phyloP scores from a whole-genome alignment of 2,797 vertebrate genomes.

The Spizella passerina region DNA sequence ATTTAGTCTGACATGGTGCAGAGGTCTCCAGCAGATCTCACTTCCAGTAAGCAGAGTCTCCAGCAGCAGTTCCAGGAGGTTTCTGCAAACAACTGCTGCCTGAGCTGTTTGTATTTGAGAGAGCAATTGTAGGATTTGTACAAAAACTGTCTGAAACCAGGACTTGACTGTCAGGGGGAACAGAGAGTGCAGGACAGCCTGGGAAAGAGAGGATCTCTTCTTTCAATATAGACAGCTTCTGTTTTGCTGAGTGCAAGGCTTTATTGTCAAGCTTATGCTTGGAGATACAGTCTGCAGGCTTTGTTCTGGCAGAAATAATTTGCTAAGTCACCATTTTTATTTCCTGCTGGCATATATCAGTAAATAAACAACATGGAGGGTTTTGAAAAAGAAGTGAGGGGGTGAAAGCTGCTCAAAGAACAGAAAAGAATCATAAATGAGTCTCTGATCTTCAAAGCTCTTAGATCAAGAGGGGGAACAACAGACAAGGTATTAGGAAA shows the following conservation, averaged over 20 bases:
- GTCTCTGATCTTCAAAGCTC: background rate
- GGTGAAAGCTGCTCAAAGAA: slow-evolving; percentile 25
- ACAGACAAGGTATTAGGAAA: slow-evolving; percentile 2
- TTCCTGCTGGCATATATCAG: slow-evolving; percentile 30
- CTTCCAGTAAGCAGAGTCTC: background rate
- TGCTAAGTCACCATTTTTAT: slow-evolving; percentile 38
- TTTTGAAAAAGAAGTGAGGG: slow-evolving; percentile 28
- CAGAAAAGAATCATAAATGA: slow-evolving; percentile 39
- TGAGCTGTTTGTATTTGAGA: background rate
- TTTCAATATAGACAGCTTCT: background rate
- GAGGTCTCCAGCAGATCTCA: background rate
- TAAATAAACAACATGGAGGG: slow-evolving; percentile 15
- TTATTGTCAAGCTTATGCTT: background rate
- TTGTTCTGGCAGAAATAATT: slow-evolving; percentile 49
- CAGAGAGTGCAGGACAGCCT: background rate
- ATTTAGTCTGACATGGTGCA: background rate
- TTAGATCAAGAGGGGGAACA: background rate
- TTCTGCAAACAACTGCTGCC: background rate
- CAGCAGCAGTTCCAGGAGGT: background rate
- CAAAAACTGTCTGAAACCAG: background rate
- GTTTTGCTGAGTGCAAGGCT: background rate
- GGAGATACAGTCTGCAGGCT: background rate
- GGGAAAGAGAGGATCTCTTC: background rate
- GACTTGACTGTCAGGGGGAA: too few species aligned
- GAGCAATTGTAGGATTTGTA: background rate